Evolutionary conservation across 1,140 invertebrate species (phyloP).

Genomic region (Oppia nitens): DNA sequence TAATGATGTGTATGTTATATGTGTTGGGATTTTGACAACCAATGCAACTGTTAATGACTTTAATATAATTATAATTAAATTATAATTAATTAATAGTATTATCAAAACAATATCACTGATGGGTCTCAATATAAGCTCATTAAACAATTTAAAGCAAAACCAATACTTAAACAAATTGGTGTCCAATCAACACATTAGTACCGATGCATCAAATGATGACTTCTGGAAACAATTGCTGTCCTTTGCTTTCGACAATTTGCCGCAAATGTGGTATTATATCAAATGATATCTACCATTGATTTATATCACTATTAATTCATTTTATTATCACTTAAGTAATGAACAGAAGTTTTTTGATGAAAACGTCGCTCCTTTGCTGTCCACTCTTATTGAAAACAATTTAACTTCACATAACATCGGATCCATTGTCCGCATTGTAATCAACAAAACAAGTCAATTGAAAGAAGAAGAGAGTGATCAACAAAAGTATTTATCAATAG

Average conservation of each 20-base stretch:
- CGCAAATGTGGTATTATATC: conserved; percentile 43
- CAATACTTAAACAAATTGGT: conserved; percentile 58
- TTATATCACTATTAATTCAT: conserved; percentile 16
- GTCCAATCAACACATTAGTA: conserved; percentile 54
- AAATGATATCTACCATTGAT: neutral
- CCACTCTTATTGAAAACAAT: conserved; percentile 42
- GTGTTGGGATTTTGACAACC: too few species aligned
- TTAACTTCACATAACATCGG: conserved; percentile 66
- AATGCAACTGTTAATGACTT: too few species aligned
- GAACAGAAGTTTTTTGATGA: conserved; percentile 13
- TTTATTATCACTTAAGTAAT: neutral
- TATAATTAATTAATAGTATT: too few species aligned
- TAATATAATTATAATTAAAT: too few species aligned
- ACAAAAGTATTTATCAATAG: conserved; percentile 1
- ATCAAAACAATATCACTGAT: too few species aligned
- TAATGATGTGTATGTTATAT: too few species aligned
- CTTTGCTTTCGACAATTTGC: conserved; percentile 60
- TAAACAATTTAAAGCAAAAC: conserved; percentile 62
- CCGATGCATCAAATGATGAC: conserved; percentile 47
- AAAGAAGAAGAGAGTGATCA: conserved; percentile 31
- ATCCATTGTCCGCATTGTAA: conserved; percentile 63
- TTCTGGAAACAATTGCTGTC: conserved; percentile 87
- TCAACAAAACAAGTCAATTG: conserved; percentile 56
- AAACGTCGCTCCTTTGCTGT: conserved; percentile 6
- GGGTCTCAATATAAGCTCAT: conserved; percentile 12